Conservation (phyloP, 2,797 vertebrate genomes). For the Aldrovandia affinis region DNA sequence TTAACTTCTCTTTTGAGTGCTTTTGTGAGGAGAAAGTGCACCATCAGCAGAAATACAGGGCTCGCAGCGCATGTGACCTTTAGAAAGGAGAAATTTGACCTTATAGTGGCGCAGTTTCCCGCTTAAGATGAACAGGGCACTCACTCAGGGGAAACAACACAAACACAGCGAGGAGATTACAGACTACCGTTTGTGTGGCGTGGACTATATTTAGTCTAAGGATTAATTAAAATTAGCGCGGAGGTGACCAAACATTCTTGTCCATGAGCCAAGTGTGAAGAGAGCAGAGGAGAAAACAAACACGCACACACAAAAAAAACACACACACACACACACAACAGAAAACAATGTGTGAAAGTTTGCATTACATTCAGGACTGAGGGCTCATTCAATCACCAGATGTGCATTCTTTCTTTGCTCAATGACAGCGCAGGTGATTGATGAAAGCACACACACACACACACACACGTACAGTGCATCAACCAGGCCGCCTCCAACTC, state of each 20-base stretch:
- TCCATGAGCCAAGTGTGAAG: constrained; percentile 40
- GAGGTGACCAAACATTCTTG: constrained; percentile 53
- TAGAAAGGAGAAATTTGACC: constrained; percentile 11
- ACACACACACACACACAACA: constrained; percentile 31
- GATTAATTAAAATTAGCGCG: constrained; percentile 50
- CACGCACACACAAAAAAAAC: constrained; percentile 37
- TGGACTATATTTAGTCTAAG: constrained; percentile 46
- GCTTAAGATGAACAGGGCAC: constrained; percentile 19
- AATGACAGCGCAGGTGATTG: constrained; percentile 56
- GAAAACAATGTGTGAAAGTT: constrained; percentile 19
- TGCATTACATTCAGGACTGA: constrained; percentile 17
- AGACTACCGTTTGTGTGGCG: constrained; percentile 37
- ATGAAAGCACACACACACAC: constrained; percentile 35
- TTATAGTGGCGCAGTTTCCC: background rate
- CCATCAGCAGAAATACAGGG: background rate
- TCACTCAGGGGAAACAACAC: constrained; percentile 34
- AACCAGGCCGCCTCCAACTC: constrained; percentile 48
- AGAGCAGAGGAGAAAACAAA: constrained; percentile 42
- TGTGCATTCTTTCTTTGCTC: constrained; percentile 51
- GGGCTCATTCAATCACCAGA: constrained; percentile 39
- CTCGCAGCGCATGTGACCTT: background rate
- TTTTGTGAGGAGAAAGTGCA: background rate
- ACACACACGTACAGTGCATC: constrained; percentile 44
- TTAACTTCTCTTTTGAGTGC: background rate
- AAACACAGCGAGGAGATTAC: constrained; percentile 46